Conservation (phyloP, 2,797 vertebrate species). For the Alosa sapidissima region DNA sequence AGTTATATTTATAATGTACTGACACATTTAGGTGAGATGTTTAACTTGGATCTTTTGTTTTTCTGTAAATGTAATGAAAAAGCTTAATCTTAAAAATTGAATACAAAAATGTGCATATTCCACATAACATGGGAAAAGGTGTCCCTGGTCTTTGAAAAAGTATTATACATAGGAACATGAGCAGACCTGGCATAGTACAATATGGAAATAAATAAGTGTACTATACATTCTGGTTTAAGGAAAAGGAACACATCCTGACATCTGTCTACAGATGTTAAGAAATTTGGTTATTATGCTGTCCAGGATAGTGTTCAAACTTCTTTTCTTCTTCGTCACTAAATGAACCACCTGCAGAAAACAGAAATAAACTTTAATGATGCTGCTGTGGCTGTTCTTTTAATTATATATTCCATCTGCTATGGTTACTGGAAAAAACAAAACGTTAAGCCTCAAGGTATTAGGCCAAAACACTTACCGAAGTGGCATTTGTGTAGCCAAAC, state of each 20-base stretch:
- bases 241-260: not conserved
- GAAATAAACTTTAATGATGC: not conserved
- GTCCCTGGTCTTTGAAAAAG: not conserved
- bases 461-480: constrained; percentile 70
- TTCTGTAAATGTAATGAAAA: not conserved
- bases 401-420: too few species aligned
- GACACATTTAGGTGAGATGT: not conserved
- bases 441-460: not conserved
- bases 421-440: not conserved
- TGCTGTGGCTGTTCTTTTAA: not conserved
- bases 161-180: not conserved
- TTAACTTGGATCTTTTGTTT: not conserved
- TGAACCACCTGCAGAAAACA: constrained; percentile 78
- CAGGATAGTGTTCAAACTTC: constrained; percentile 90
- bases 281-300: constrained; percentile 95
- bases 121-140: not conserved
- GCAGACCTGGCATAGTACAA: not conserved
- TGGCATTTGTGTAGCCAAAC: constrained; percentile 98
- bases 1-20: not conserved
- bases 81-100: not conserved
- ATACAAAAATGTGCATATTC: not conserved
- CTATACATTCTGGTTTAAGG: not conserved
- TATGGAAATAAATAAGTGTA: not conserved
- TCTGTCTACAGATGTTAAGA: constrained; percentile 56
- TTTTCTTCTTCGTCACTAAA: constrained; percentile 92